Base-by-base conservation (phyloP, 2,888 invertebrate species). In the Meteorus colon region DNA sequence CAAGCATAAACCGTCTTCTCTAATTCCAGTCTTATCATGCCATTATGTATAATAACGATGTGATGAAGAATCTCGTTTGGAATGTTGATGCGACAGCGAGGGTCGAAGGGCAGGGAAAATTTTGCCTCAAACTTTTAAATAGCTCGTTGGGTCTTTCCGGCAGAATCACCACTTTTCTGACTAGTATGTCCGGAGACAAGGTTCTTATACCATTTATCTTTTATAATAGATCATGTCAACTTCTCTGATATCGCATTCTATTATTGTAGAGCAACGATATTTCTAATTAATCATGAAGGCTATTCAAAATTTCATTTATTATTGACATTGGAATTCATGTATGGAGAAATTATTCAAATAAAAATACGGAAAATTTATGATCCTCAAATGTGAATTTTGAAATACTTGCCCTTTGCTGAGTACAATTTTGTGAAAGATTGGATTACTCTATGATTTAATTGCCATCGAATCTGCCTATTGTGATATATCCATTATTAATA, bases 81-180 rank as follows among this genome's bases (percentile, higher is more conserved):
- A 62, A 41, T 62, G 59, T 71, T 71, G 71, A 70, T 60, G 37
- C 34, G 16, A 34, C 27, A 60, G 29, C 27, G 62, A 71, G 41
- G 62, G 71, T 71, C 45, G 29, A 62, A 62, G n/a, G 37, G 37
- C 37, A 16, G 34, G 29, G 62, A 71, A 62, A 71, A 71, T 71
- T 71, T 71, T 59, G 41, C 24, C 60, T 14, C 10, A 71, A 71
- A 71, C 59, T 60, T 71, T 60, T 37, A 60, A 24, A 71, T 60
- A 16, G 48, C 59, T 59, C 19, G 34, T 65, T 37, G 19, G n/a
- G 37, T 63, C 19, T 19, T n/a, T 65, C 65, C 19, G 19, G 12
- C 6, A 65, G 12, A 65, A 65, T 65, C 19, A 65, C 34, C 65
- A 65, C 41, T 65, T 65, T 65, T 24, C 65, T n/a, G 12, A 19